Evolutionary conservation across 2,888 invertebrate genomes (phyloP), one percentile per base, ranked within the genome.

Genomic region (Drosophila kokeensis): DNA sequence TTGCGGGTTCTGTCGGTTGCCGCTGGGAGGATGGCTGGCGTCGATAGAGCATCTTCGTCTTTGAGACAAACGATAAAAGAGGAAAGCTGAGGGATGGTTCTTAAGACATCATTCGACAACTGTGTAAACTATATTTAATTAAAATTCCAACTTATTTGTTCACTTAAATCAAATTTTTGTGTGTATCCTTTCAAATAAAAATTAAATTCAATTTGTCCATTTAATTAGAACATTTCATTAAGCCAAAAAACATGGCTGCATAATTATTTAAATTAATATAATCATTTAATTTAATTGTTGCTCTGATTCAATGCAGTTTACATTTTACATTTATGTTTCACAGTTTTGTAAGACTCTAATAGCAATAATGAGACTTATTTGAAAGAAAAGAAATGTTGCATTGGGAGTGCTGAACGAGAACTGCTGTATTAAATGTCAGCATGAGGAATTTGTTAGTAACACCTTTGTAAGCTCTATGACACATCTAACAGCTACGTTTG

Each of bases 11-110:
- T 15, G 42, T 72, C 5, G 90, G 87, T 0, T 92, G 92, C 48
- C 81, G 79, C 5, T 30, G 64, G 18, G 69, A 79, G 18, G 85
- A 92, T 60, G 91, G 90, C 21, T 91, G 92, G 88, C 50, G 52
- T 1, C 54, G 36, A 2, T 69, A 52, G 29, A 11, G 11, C 42
- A 21, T 21, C 34, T 7, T 13, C 18, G 11, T 7, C 3, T 6
- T 29, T 36, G 36, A 18, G 15, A 24, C 8, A 7, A 3, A 27
- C 18, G 15, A 24, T 24, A 6, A 2, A 11, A 11, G 21, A 21
- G 42, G 6, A 7, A 42, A 21, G 21, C 1, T 15, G 40, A 1
- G 0, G 1, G 5, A 24, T 24, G 45, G 8, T 15, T 8, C 15
- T 24, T 4, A 45, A 45, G 24, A 45, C 8, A 15, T 2, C 15